Evolutionary conservation across 2,888 invertebrate species (phyloP).

Genomic region (Lamellibrachia columna): DNA sequence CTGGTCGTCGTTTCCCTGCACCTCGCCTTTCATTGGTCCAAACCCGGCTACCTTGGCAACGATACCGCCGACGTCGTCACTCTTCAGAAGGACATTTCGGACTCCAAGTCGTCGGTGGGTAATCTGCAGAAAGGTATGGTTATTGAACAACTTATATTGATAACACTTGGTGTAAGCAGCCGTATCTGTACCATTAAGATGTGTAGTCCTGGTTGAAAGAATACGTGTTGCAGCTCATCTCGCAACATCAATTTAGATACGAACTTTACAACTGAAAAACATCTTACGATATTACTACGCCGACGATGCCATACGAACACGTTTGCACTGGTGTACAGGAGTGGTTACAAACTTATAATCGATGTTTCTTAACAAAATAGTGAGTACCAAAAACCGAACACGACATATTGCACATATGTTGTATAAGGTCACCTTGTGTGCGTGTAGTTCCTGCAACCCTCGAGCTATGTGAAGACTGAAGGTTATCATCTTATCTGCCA

Average conservation of each 20-base stretch:
- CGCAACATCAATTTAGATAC: neutral
- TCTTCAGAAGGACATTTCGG: constrained; percentile 29
- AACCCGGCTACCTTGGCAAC: constrained; percentile 31
- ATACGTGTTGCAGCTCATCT: neutral
- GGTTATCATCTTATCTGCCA: constrained; percentile 26
- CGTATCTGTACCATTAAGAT: neutral
- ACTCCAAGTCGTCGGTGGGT: constrained; percentile 28
- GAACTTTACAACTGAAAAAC: neutral
- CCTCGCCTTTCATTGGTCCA: constrained; percentile 28
- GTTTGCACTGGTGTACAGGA: neutral
- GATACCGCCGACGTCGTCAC: constrained; percentile 17
- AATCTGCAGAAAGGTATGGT: constrained; percentile 19
- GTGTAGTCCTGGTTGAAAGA: neutral
- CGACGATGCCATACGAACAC: neutral
- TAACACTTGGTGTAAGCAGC: neutral
- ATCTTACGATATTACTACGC: neutral
- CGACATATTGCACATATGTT: neutral
- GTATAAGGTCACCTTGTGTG: constrained; percentile 17
- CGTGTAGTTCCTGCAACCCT: constrained; percentile 29
- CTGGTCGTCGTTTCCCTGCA: neutral
- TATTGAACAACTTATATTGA: neutral
- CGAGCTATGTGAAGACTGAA: constrained; percentile 29
- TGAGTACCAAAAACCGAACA: neutral
- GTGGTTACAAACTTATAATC: neutral
- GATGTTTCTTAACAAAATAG: neutral